Conservation (phyloP, 2,888 invertebrate genomes). For the Flabesymbios commensalis region DNA sequence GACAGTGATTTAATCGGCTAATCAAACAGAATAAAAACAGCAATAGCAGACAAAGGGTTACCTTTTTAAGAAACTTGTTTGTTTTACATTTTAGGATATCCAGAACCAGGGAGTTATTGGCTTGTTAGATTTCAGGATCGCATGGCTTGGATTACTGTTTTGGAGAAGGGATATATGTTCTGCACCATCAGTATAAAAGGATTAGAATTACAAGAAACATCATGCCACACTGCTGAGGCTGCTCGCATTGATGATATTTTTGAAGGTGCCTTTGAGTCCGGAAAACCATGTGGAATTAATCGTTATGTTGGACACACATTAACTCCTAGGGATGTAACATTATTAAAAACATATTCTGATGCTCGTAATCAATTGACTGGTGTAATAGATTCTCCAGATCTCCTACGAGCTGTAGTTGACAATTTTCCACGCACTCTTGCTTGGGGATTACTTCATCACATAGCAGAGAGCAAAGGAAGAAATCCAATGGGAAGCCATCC, state of each 20-base stretch:
- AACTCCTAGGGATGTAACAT: conserved; percentile 48
- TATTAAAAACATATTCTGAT: conserved; percentile 59
- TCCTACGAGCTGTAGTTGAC: conserved; percentile 48
- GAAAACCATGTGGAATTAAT: conserved; percentile 40
- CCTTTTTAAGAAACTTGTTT: no score
- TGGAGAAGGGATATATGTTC: conserved; percentile 61
- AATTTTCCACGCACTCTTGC: conserved; percentile 58
- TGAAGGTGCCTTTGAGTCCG: conserved; percentile 57
- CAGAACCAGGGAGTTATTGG: conserved; percentile 60
- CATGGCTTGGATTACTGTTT: conserved; percentile 61
- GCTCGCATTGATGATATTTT: conserved; percentile 62
- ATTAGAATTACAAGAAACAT: conserved; percentile 63
- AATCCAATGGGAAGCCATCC: no score
- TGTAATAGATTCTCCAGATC: conserved; percentile 60
- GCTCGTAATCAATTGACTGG: conserved; percentile 62
- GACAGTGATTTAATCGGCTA: no score
- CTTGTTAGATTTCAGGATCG: conserved; percentile 64
- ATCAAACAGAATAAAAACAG: no score
- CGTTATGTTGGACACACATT: conserved; percentile 47
- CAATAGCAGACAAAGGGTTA: no score
- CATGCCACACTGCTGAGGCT: conserved; percentile 64
- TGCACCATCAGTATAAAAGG: conserved; percentile 59
- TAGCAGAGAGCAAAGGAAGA: no score
- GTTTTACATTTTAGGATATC: conserved; percentile 51
- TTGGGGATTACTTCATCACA: conserved; percentile 58